phyloP scores from a whole-genome alignment of 1,140 invertebrate species.

The Apis mellifera region DNA sequence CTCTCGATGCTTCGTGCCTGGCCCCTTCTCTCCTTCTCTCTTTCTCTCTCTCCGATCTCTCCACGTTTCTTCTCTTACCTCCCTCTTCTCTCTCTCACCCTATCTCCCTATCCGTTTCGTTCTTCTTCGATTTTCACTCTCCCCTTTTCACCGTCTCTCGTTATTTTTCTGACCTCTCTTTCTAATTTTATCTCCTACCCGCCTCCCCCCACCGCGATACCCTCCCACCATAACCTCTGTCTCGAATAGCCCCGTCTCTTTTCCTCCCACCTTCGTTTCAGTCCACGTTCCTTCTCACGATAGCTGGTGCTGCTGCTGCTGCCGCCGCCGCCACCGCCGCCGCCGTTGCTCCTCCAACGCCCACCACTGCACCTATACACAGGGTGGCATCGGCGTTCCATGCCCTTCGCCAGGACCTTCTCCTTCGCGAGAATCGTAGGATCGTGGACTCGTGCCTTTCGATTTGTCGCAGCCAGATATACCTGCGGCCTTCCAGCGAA shows the following conservation, averaged over 20 bases:
- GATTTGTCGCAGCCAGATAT: conserved; percentile 37
- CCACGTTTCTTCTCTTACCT: too few relatives aligned
- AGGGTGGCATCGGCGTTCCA: conserved; percentile 20
- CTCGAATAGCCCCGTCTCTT: not conserved
- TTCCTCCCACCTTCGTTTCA: not conserved
- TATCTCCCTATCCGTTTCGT: not conserved
- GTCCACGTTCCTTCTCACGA: not conserved
- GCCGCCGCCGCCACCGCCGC: not conserved
- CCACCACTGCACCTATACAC: conserved; percentile 1
- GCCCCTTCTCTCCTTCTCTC: not conserved
- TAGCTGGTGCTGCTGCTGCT: not conserved
- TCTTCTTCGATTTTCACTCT: conserved; percentile 16
- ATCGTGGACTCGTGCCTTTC: conserved; percentile 20
- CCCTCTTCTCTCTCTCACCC: not conserved
- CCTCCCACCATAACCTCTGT: not conserved
- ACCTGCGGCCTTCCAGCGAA: conserved; percentile 31
- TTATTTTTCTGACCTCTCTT: conserved; percentile 38
- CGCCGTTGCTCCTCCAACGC: conserved; percentile 18
- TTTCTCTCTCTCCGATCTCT: conserved; percentile 16
- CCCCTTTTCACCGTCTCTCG: not conserved
- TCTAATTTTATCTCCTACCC: conserved; percentile 39
- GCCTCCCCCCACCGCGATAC: not conserved
- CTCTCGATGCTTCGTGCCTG: not conserved
- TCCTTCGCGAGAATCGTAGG: conserved; percentile 21
- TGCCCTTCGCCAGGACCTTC: conserved; percentile 41